Evolutionary conservation across 1,140 invertebrate species (phyloP).

Genomic region (Pogonomyrmex californicus): DNA sequence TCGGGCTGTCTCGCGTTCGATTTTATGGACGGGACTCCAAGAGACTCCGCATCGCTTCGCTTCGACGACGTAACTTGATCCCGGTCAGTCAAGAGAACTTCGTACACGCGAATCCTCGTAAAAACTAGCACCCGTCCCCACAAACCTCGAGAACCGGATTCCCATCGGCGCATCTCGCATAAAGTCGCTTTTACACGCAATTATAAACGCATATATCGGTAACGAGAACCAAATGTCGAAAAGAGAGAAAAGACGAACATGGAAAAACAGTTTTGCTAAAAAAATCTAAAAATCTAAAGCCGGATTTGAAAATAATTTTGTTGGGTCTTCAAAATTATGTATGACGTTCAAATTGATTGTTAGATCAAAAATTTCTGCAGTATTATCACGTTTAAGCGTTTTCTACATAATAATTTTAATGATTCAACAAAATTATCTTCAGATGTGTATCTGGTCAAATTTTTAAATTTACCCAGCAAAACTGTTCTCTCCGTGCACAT

Average conservation of each 20-base stretch:
- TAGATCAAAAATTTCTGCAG: too few relatives aligned
- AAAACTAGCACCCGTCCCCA: constrained; percentile 49
- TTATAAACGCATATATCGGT: constrained; percentile 16
- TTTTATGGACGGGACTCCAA: not conserved
- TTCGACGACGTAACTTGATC: constrained; percentile 34
- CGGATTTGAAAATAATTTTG: too few relatives aligned
- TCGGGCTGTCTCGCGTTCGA: not conserved
- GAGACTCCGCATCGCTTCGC: not conserved
- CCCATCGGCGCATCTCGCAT: constrained; percentile 16
- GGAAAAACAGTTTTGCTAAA: too few relatives aligned
- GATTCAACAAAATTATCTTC: too few relatives aligned
- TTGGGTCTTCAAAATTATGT: too few relatives aligned
- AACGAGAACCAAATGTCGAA: not conserved
- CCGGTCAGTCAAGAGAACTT: constrained; percentile 20
- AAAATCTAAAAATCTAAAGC: too few relatives aligned
- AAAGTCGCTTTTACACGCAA: constrained; percentile 23
- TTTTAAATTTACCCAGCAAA: too few relatives aligned
- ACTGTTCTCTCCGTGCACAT: too few relatives aligned
- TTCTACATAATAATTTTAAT: too few relatives aligned
- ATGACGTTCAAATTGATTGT: too few relatives aligned
- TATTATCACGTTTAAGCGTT: too few relatives aligned
- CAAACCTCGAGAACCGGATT: constrained; percentile 45
- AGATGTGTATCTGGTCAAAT: too few relatives aligned
- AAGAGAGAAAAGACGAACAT: not conserved
- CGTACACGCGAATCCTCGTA: constrained; percentile 24